phyloP scores from a whole-genome alignment of 2,113 vertebrate species.

The Rhabdomys dilectus region DNA sequence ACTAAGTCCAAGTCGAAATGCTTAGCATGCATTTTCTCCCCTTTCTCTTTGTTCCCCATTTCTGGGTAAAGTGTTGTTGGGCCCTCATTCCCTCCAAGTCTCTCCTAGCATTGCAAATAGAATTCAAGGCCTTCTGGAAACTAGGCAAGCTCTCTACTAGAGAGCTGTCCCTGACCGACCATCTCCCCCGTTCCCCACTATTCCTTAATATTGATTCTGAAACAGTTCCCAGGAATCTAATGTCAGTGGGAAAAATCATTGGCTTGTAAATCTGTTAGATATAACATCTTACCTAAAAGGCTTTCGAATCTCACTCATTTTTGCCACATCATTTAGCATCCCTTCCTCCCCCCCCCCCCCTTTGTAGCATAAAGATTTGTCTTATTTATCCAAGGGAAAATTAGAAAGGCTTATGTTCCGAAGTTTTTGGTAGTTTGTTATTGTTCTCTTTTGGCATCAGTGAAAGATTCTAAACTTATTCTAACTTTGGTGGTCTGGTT shows the following conservation, averaged over 20 bases:
- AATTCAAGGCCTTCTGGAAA: background rate
- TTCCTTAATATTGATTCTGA: conserved; percentile 50
- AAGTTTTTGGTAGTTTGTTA: conserved; percentile 2
- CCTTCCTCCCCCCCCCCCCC: background rate
- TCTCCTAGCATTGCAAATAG: background rate
- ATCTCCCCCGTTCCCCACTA: background rate
- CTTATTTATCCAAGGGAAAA: conserved; percentile 27
- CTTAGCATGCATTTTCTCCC: background rate
- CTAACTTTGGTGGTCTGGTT: background rate
- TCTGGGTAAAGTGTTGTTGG: background rate
- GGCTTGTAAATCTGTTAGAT: conserved; percentile 26
- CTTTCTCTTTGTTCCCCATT: conserved; percentile 50
- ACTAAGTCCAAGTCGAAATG: background rate
- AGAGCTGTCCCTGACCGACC: background rate
- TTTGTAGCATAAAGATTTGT: background rate
- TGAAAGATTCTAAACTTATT: conserved; percentile 44
- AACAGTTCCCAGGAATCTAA: background rate
- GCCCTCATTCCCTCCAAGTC: background rate
- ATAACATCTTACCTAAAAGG: background rate
- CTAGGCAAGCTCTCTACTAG: background rate
- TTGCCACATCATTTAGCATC: conserved; percentile 6
- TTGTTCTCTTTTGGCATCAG: background rate
- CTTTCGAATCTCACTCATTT: background rate
- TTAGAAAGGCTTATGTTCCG: background rate
- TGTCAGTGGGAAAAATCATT: background rate